These are phyloP conservation scores for Phengaris arion DNA, from an alignment of 2,888 invertebrate genomes.

Conservation along the genomic window DNA sequence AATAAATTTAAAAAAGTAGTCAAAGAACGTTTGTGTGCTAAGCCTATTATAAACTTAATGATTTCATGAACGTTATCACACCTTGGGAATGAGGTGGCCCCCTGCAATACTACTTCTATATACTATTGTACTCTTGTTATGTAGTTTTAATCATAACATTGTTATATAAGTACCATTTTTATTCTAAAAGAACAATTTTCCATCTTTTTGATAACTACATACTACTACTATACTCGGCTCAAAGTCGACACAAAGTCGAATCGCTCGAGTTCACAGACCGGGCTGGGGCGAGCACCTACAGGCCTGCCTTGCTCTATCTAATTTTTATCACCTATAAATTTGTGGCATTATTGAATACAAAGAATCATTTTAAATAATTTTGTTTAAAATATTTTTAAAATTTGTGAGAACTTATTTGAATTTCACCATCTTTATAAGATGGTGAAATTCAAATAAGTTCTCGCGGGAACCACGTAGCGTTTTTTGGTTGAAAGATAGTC, in stretches of 20 bases:
- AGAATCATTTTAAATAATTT: not conserved
- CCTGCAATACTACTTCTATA: too few relatives aligned
- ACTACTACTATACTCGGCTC: too few relatives aligned
- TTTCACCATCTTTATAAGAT: not conserved
- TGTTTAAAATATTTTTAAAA: not conserved
- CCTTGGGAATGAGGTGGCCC: too few relatives aligned
- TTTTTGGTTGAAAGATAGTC: not conserved
- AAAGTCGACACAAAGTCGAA: constrained; percentile 77
- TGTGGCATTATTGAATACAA: not conserved
- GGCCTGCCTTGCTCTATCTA: constrained; percentile 61
- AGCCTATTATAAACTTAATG: too few relatives aligned
- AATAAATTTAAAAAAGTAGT: too few relatives aligned
- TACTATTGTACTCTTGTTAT: too few relatives aligned
- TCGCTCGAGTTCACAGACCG: constrained; percentile 72
- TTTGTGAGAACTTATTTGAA: not conserved
- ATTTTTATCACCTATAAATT: constrained; percentile 54
- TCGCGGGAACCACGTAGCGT: not conserved
- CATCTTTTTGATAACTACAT: too few relatives aligned
- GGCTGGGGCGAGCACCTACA: constrained; percentile 62
- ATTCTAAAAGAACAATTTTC: too few relatives aligned
- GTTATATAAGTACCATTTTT: too few relatives aligned
- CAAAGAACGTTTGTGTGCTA: too few relatives aligned
- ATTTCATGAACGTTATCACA: too few relatives aligned
- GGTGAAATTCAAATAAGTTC: not conserved
- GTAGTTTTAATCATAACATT: too few relatives aligned